Evolutionary conservation across 2,797 vertebrate genomes (phyloP).

Genomic region (Pipistrellus nathusii): DNA sequence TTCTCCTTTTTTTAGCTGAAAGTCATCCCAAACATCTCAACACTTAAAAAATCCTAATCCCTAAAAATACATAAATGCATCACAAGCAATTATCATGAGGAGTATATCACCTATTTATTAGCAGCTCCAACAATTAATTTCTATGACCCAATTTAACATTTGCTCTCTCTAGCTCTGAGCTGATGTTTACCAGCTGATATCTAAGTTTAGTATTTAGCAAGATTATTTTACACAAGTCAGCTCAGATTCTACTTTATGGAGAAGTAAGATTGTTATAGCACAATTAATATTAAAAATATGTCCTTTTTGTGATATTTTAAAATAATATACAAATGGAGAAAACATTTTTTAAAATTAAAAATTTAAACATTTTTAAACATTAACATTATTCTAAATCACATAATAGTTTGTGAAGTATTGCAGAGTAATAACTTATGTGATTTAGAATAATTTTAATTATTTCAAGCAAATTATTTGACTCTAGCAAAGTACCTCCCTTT

Average conservation of each 20-base stretch:
- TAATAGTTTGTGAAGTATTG: neutral
- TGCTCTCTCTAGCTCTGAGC: neutral
- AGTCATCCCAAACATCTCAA: neutral
- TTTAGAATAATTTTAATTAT: slow-evolving; percentile 9
- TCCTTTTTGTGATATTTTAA: too few species aligned
- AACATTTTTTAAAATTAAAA: too few species aligned
- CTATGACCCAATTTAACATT: neutral
- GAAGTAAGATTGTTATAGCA: neutral
- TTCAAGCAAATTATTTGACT: neutral
- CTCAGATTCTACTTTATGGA: neutral
- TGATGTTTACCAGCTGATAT: neutral
- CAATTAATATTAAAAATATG: neutral
- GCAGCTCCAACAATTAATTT: neutral
- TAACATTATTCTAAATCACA: too few species aligned
- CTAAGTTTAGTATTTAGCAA: neutral
- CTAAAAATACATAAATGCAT: neutral
- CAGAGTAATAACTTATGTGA: neutral
- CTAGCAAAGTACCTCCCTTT: slow-evolving; percentile 53
- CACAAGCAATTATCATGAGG: neutral
- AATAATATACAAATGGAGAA: too few species aligned
- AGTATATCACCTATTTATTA: neutral
- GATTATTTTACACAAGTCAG: neutral
- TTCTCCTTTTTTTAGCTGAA: neutral
- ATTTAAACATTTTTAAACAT: too few species aligned
- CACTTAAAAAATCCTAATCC: neutral